Conservation (phyloP, 1,140 invertebrate genomes). For the Oppia nitens region DNA sequence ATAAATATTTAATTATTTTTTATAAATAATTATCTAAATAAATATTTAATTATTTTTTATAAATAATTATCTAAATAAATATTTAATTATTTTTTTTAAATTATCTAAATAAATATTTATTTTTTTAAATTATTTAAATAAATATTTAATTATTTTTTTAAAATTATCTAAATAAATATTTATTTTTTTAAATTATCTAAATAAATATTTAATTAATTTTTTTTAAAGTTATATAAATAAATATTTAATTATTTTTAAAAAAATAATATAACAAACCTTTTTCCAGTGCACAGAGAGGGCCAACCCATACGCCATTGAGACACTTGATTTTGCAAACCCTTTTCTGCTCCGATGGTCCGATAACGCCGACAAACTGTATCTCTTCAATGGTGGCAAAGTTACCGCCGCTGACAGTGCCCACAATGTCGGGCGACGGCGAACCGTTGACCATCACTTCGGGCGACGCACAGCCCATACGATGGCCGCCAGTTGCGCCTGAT, state of each 20-base stretch:
- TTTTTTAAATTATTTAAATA: neutral
- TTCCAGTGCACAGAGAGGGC: constrained; percentile 43
- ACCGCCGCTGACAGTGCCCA: constrained; percentile 8
- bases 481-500: neutral
- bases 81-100: no score
- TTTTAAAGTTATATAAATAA: neutral
- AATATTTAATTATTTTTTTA: neutral
- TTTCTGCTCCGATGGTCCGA: constrained; percentile 43
- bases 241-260: neutral
- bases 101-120: no score
- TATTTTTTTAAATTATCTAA: neutral
- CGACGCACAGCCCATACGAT: constrained; percentile 16
- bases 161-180: neutral
- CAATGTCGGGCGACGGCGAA: constrained; percentile 14
- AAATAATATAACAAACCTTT: constrained; percentile 26
- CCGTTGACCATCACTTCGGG: constrained; percentile 23
- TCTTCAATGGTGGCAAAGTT: constrained; percentile 22
- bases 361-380: constrained; percentile 42
- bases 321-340: constrained; percentile 61
- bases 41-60: neutral
- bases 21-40: no score
- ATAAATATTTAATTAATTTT: neutral
- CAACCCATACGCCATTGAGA: constrained; percentile 57
- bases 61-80: no score
- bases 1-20: no score